Conservation (phyloP, 2,888 invertebrate genomes). For the Heliothis peltigera region DNA sequence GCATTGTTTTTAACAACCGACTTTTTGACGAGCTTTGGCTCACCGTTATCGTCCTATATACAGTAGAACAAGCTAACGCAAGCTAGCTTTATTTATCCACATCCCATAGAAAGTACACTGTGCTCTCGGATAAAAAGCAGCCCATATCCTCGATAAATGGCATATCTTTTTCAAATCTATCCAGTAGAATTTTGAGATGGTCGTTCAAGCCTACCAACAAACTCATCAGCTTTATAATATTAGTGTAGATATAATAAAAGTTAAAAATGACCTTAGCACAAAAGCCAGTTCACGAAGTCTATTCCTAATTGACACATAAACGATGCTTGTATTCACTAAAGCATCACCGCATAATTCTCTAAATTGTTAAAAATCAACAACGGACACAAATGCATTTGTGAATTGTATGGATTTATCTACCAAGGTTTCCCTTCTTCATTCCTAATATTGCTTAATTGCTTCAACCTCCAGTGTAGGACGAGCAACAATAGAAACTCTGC, state of each 20-base stretch:
- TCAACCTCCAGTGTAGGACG: conserved; percentile 76
- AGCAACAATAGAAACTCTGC: conserved; percentile 78
- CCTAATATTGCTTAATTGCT: conserved; percentile 84
- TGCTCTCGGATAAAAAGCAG: no score
- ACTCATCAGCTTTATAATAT: no score
- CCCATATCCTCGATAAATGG: no score
- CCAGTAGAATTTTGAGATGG: no score
- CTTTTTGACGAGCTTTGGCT: conserved; percentile 68
- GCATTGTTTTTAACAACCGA: conserved; percentile 64
- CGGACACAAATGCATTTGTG: conserved; percentile 50
- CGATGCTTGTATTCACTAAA: conserved; percentile 32
- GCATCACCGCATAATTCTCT: conserved; percentile 50
- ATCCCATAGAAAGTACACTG: no score
- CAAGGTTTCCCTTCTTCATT: conserved; percentile 79
- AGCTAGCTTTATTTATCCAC: no score
- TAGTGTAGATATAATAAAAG: conserved; percentile 42
- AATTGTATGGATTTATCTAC: conserved; percentile 61
- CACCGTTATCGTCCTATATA: conserved; percentile 51
- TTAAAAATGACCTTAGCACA: conserved; percentile 41
- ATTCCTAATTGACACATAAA: conserved; percentile 28
- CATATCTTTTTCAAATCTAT: no score
- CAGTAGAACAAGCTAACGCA: no score
- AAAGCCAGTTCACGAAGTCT: conserved; percentile 30
- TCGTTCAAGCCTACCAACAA: no score
- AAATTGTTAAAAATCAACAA: conserved; percentile 56